Evolutionary conservation across 2,888 invertebrate genomes (phyloP).

Genomic region (Strigamia transsilvanica): DNA sequence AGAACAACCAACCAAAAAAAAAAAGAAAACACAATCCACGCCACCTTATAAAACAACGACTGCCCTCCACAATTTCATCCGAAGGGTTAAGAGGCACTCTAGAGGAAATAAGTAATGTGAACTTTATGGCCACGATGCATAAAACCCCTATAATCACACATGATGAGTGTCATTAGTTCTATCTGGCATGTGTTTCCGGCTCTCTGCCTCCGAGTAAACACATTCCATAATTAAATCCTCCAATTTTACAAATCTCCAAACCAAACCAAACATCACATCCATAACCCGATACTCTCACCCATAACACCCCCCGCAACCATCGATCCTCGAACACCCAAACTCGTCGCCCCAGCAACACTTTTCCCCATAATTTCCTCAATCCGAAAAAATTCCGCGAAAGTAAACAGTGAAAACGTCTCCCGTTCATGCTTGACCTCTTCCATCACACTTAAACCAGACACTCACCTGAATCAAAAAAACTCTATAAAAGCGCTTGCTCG

Average conservation of each 20-base stretch:
- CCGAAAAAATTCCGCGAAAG: background rate
- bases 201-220: background rate
- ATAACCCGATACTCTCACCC: background rate
- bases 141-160: background rate
- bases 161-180: conserved; percentile 39
- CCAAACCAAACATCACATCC: background rate
- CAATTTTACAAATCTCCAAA: background rate
- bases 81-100: background rate
- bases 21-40: background rate
- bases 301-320: background rate
- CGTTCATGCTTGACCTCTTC: conserved; percentile 20
- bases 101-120: conserved; percentile 12
- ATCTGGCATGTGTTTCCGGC: conserved; percentile 36
- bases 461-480: conserved; percentile 14
- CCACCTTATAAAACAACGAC: background rate
- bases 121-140: conserved; percentile 18
- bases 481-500: background rate
- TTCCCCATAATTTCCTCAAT: background rate
- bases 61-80: background rate
- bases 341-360: background rate
- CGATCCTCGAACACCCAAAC: background rate
- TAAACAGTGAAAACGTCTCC: background rate
- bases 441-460: conserved; percentile 35
- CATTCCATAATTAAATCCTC: background rate
- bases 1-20: background rate